phyloP scores from a whole-genome alignment of 1,140 invertebrate species.

The Dinoponera quadriceps region DNA sequence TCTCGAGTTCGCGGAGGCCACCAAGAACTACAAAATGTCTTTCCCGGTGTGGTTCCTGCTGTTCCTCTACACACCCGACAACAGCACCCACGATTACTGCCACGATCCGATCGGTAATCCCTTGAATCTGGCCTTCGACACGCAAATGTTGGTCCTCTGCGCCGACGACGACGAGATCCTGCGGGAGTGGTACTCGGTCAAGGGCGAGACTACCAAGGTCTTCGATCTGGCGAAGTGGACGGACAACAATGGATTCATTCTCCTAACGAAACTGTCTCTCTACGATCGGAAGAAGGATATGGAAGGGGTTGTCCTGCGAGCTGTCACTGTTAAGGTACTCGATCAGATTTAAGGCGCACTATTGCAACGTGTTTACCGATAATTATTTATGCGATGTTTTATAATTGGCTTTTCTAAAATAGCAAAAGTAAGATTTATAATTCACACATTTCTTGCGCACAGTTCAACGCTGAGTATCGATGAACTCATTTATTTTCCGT shows the following conservation, averaged over 20 bases:
- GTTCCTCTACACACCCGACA: neutral
- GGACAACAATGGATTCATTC: neutral
- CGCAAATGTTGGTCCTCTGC: constrained; percentile 70
- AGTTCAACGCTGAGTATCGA: neutral
- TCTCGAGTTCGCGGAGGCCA: constrained; percentile 9
- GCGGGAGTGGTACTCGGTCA: constrained; percentile 73
- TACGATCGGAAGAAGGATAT: constrained; percentile 60
- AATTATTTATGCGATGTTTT: constrained; percentile 5
- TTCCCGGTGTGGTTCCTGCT: constrained; percentile 57
- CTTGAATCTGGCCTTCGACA: constrained; percentile 69
- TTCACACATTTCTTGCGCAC: too few relatives aligned
- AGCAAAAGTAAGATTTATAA: too few relatives aligned
- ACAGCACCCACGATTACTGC: constrained; percentile 16
- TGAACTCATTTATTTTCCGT: neutral
- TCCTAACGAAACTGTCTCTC: constrained; percentile 15
- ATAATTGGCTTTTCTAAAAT: neutral
- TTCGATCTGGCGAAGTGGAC: constrained; percentile 36
- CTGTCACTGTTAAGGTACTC: constrained; percentile 43
- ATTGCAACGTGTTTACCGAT: neutral
- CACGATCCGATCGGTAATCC: constrained; percentile 58
- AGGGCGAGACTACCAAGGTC: constrained; percentile 16
- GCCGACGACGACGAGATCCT: constrained; percentile 21
- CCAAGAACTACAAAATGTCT: constrained; percentile 37
- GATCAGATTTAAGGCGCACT: neutral
- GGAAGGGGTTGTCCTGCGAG: constrained; percentile 49